Percentiles rank a stretch among this genome's conserved stretches.
phyloP scores from a whole-genome alignment of 2,888 invertebrate genomes.

The Agrotis segetum region DNA sequence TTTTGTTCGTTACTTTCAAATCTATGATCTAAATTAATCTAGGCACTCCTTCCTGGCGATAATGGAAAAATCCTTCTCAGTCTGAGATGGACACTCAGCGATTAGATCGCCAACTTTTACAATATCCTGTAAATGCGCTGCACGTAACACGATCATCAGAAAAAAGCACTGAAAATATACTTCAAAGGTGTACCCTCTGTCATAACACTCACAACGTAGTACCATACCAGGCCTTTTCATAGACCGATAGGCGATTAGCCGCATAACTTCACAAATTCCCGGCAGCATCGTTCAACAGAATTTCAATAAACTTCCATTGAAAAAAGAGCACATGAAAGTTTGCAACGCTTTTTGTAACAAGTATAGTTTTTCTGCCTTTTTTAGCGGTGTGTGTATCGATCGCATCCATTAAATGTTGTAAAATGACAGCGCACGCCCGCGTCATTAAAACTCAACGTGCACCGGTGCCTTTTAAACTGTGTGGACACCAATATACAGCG shows the following conservation, averaged over 20 bases:
- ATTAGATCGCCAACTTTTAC: slow-evolving; percentile 15
- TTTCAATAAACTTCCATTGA: slow-evolving; percentile 42
- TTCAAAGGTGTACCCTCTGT: neutral
- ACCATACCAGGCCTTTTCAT: slow-evolving; percentile 5
- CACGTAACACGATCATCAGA: slow-evolving; percentile 3
- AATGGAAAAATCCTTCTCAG: slow-evolving; percentile 9
- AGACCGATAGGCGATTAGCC: slow-evolving; percentile 26
- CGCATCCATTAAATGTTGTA: slow-evolving; percentile 70
- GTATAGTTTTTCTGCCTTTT: slow-evolving; percentile 48
- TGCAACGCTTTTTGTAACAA: slow-evolving; percentile 54
- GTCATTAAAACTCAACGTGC: slow-evolving; percentile 74
- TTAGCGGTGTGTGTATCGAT: slow-evolving; percentile 63
- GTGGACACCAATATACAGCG: slow-evolving; percentile 49
- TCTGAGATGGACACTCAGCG: neutral
- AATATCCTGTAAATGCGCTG: slow-evolving; percentile 31
- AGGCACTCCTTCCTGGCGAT: neutral
- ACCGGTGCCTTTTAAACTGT: slow-evolving; percentile 69
- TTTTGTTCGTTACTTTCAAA: neutral
- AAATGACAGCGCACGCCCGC: slow-evolving; percentile 75
- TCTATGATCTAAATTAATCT: neutral
- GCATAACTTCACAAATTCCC: slow-evolving; percentile 32
- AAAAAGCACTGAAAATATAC: neutral
- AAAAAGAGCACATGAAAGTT: slow-evolving; percentile 46
- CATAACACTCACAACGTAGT: too few relatives aligned
- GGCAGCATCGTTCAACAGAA: slow-evolving; percentile 16